Percentiles rank a stretch among this genome's conserved stretches.
These are phyloP conservation scores for Bujurquina vittata DNA, from an alignment of 2,113 vertebrate species.

Conservation along the genomic window DNA sequence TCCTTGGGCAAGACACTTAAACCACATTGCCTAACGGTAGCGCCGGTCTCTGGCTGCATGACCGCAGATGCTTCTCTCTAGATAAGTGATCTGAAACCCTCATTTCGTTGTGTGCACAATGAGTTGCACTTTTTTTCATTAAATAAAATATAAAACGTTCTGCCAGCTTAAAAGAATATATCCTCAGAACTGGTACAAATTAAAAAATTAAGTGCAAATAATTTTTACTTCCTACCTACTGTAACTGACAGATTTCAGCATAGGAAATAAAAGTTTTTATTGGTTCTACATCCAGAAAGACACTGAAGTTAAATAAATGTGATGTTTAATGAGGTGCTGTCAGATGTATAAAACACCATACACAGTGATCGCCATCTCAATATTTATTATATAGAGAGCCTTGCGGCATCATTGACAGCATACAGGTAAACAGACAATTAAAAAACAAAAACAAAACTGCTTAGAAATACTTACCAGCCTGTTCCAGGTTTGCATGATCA, in stretches of 20 bases:
- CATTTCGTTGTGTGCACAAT: too few relatives aligned
- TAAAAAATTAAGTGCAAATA: too few relatives aligned
- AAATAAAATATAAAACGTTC: not conserved
- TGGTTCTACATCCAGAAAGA: not conserved
- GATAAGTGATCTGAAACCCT: too few relatives aligned
- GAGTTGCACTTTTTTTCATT: too few relatives aligned
- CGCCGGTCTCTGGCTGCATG: too few relatives aligned
- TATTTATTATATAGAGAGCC: conserved; percentile 67
- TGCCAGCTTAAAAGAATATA: too few relatives aligned
- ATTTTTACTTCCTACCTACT: too few relatives aligned
- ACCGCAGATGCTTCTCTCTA: too few relatives aligned
- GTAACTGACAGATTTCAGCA: not conserved
- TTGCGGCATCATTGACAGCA: conserved; percentile 69
- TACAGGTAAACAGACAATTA: conserved; percentile 64
- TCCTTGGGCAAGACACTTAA: too few relatives aligned
- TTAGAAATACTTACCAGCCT: conserved; percentile 84
- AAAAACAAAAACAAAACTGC: conserved; percentile 71
- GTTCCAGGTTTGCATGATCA: conserved; percentile 69
- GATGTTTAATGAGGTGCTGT: not conserved
- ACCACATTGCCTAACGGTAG: too few relatives aligned
- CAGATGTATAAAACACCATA: not conserved
- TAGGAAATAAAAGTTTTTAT: not conserved
- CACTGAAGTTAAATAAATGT: not conserved
- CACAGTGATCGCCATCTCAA: conserved; percentile 60
- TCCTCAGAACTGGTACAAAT: too few relatives aligned